phyloP scores from a whole-genome alignment of 2,113 vertebrate genomes.

The Cottus gobio region DNA sequence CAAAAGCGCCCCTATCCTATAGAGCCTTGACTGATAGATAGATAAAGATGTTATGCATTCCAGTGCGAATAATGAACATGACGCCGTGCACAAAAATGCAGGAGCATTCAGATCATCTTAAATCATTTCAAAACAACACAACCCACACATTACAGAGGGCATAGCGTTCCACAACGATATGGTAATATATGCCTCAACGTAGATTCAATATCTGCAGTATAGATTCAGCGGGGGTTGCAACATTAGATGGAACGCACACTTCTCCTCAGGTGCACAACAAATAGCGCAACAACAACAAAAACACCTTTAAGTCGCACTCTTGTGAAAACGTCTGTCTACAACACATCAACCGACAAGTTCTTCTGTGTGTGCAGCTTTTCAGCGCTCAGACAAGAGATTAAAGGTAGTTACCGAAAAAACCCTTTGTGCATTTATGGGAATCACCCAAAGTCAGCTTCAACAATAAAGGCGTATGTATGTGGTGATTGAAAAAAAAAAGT shows the following conservation, averaged over 20 bases:
- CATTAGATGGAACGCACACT: slow-evolving; percentile 4
- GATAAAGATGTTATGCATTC: slow-evolving; percentile 72
- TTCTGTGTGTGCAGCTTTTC: slow-evolving; percentile 18
- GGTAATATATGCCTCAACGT: background rate
- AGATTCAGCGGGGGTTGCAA: background rate
- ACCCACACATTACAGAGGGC: background rate
- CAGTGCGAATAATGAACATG: slow-evolving; percentile 57
- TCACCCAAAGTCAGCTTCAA: slow-evolving; percentile 44
- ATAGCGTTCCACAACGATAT: background rate
- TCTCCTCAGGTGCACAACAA: background rate
- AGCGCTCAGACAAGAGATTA: slow-evolving; percentile 66
- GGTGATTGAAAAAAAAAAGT: slow-evolving; percentile 40
- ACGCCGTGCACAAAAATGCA: slow-evolving; percentile 47
- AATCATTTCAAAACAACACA: slow-evolving; percentile 47
- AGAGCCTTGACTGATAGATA: slow-evolving; percentile 52
- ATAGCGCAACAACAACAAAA: background rate
- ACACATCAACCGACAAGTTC: background rate
- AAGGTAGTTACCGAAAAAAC: slow-evolving; percentile 49
- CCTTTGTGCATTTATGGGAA: slow-evolving; percentile 38
- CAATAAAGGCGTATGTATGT: slow-evolving; percentile 30
- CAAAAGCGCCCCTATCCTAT: slow-evolving; percentile 41
- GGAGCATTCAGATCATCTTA: slow-evolving; percentile 48
- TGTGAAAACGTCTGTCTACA: background rate
- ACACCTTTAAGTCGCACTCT: background rate
- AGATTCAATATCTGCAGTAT: background rate